Evolutionary conservation across 2,113 vertebrate species (phyloP), one percentile per base, ranked within the genome.

Genomic region (Mungos mungo): DNA sequence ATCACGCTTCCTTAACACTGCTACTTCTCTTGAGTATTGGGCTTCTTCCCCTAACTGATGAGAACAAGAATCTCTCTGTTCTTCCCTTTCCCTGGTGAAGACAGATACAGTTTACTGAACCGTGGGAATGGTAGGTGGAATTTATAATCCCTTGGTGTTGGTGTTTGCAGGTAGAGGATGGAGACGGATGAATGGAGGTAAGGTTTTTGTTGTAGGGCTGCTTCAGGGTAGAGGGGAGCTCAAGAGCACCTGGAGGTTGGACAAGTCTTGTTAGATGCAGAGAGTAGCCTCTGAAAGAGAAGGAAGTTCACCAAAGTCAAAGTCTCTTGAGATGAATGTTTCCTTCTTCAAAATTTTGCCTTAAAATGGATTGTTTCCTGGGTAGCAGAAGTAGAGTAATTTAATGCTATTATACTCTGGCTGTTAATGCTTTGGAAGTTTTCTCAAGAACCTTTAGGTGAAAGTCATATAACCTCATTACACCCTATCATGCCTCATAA

Each of bases 201-300:
- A 35, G 25, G 6, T 50, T 45, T 16, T 69, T 38, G 5, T 52
- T 3, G 19, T 57, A 80, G 31, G 27, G 3, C 16, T 27, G 7
- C 0, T 7, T 21, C 27, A 76, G 14, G 18, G 33, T 3, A 15
- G 57, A 81, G 10, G 25, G 0, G 8, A 7, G 9, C 6, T 31
- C 66, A 33, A 10, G 63, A 31, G 1, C 2, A n/a, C 38, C 21
- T 57, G 11, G 23, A 68, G 9, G 13, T 38, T 12, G 35, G n/a
- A 33, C 12, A n/a, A 12, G 69, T 90, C 16, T 3, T 33, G 23
- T 41, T 72, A 18, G 27, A 5, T 9, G 10, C 10, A 25, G 1
- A 86, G 8, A 68, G 74, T 63, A 83, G 35, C 79, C 57, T 69
- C 13, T 82, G 9, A 92, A 81, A 88, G 35, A 68, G 57, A 90